phyloP scores from a whole-genome alignment of 1,140 invertebrate species.

The Drosophila sechellia region DNA sequence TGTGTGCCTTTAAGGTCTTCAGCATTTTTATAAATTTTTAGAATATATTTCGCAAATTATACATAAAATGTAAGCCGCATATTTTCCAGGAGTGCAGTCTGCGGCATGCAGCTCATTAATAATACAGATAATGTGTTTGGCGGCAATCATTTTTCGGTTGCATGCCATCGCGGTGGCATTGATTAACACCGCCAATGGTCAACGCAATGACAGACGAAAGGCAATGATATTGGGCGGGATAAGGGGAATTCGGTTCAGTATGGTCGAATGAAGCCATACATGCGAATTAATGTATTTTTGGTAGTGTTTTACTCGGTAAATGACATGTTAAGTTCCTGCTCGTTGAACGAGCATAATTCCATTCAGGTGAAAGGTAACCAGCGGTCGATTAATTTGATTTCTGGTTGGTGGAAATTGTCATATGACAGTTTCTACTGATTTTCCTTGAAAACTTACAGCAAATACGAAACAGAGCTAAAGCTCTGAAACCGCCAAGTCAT shows the following conservation, averaged over 20 bases:
- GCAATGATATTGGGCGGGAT: constrained; percentile 11
- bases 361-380: constrained; percentile 3
- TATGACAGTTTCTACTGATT: not conserved
- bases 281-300: constrained; percentile 17
- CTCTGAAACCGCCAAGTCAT: constrained; percentile 1
- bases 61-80: not conserved
- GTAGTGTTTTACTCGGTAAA: constrained; percentile 25
- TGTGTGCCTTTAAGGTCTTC: too few species aligned
- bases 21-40: not conserved
- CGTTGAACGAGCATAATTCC: constrained; percentile 18
- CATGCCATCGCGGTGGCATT: constrained; percentile 58
- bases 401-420: not conserved
- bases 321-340: constrained; percentile 2
- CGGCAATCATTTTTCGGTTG: constrained; percentile 74
- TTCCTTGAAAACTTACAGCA: not conserved
- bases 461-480: not conserved
- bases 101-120: constrained; percentile 74
- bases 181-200: constrained; percentile 70
- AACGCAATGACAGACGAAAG: constrained; percentile 19
- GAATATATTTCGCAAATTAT: not conserved
- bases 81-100: constrained; percentile 10
- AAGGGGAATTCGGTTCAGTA: not conserved
- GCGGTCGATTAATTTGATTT: not conserved
- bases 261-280: constrained; percentile 4
- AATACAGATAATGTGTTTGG: constrained; percentile 76